A percentile compares a stretch with the other conserved stretches of the same genome.
phyloP scores from a whole-genome alignment of 2,113 vertebrate genomes.

The Chlamydotis undulata region DNA sequence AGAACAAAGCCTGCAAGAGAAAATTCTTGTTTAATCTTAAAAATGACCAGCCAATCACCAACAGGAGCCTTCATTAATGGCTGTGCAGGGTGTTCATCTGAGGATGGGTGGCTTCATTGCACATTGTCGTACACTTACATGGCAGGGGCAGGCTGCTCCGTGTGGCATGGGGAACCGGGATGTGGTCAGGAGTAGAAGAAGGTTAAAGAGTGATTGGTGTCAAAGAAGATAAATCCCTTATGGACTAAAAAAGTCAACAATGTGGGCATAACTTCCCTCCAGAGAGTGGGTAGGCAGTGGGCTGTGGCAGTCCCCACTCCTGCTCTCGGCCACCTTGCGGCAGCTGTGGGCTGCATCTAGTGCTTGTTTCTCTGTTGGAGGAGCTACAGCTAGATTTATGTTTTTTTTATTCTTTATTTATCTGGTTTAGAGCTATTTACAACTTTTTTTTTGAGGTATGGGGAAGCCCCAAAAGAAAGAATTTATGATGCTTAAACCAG shows the following conservation, averaged over 20 bases:
- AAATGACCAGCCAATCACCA: background rate
- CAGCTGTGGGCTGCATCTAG: background rate
- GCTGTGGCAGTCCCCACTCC: background rate
- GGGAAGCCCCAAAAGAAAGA: background rate
- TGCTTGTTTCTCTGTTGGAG: background rate
- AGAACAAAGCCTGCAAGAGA: background rate
- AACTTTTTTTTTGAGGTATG: background rate
- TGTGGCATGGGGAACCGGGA: background rate
- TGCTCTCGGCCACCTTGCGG: background rate
- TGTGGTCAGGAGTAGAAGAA: background rate
- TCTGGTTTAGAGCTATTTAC: background rate
- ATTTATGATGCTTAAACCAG: background rate
- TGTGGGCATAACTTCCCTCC: background rate
- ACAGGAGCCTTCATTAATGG: background rate
- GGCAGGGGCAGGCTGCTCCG: background rate
- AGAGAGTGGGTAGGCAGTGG: fast-evolving
- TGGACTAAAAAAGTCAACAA: fast-evolving
- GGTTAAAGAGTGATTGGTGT: background rate
- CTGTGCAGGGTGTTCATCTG: background rate
- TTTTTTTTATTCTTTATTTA: background rate
- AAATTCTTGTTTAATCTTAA: background rate
- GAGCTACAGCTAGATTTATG: background rate
- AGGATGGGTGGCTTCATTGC: background rate
- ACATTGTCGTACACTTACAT: fast-evolving
- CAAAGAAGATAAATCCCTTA: background rate